Conservation (phyloP, 35 echinoderm and acorn worm genomes). For the Apostichopus parvimensis region DNA sequence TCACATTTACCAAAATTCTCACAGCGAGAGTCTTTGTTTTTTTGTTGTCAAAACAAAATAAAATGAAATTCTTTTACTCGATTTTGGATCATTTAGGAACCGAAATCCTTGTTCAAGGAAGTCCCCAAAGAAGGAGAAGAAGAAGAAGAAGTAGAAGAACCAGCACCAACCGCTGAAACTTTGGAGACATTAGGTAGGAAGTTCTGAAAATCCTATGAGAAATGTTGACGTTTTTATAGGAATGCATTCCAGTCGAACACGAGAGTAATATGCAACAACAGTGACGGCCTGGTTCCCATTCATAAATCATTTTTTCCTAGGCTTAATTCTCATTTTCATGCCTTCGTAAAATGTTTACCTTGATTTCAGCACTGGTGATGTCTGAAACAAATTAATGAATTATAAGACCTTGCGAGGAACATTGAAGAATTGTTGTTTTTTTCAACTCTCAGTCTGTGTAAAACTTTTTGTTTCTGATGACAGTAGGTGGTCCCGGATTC, state of each 20-base stretch:
- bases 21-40: no score
- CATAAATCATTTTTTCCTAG: neutral
- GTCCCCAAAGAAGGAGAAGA: neutral
- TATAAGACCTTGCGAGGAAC: no score
- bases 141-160: neutral
- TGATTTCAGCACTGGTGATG: no score
- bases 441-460: neutral
- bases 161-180: neutral
- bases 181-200: neutral
- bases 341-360: no score
- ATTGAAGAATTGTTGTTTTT: no score
- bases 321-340: no score
- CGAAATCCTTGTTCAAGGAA: conserved; percentile 33
- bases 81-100: conserved; percentile 2
- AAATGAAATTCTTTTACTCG: neutral
- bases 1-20: no score
- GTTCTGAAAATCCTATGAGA: neutral
- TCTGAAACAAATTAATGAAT: neutral
- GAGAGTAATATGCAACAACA: no score
- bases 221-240: no score
- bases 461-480: neutral
- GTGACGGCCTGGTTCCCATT: neutral
- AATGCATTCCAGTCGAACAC: no score
- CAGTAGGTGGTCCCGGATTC: conserved; percentile 79
- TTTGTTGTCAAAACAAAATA: no score